phyloP scores from a whole-genome alignment of 2,797 vertebrate species.

The Hapalemur alaotrensis region DNA sequence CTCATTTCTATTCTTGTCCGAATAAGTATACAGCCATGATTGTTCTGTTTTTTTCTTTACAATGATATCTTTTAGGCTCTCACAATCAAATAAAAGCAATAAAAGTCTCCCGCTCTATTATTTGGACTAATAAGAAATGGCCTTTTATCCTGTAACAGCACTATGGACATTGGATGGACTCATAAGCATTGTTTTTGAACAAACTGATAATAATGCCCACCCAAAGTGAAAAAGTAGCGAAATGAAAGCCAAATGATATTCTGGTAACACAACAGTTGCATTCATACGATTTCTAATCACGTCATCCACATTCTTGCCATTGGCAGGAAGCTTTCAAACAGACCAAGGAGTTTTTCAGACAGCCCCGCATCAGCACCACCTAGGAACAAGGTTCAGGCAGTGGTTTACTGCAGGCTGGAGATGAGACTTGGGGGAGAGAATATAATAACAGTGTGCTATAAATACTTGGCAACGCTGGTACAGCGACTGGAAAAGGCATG shows the following conservation, averaged over 20 bases:
- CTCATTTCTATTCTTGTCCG: conserved; percentile 34
- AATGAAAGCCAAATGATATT: conserved; percentile 71
- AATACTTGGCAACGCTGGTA: conserved; percentile 41
- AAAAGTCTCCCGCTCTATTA: conserved; percentile 18
- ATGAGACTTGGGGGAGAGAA: conserved; percentile 41
- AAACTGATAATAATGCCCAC: conserved; percentile 70
- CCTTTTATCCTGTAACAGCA: conserved; percentile 54
- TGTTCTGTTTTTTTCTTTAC: conserved; percentile 39
- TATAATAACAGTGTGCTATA: neutral
- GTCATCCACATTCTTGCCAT: conserved; percentile 71
- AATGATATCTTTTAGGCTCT: conserved; percentile 41
- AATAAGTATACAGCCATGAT: neutral
- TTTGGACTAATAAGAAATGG: conserved; percentile 34
- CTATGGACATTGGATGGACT: conserved; percentile 46
- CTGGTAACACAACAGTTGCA: conserved; percentile 71
- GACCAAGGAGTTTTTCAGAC: conserved; percentile 55
- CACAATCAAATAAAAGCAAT: conserved; percentile 32
- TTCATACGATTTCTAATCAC: conserved; percentile 76
- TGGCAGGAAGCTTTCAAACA: conserved; percentile 78
- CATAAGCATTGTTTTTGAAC: conserved; percentile 55
- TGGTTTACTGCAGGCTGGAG: conserved; percentile 71
- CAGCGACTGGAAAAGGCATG: conserved; percentile 14
- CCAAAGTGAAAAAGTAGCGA: conserved; percentile 79
- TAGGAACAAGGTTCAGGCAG: conserved; percentile 68
- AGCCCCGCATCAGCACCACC: conserved; percentile 29